Evolutionary conservation across 1,140 invertebrate genomes (phyloP).

Genomic region (Panagrolaimus sp.): DNA sequence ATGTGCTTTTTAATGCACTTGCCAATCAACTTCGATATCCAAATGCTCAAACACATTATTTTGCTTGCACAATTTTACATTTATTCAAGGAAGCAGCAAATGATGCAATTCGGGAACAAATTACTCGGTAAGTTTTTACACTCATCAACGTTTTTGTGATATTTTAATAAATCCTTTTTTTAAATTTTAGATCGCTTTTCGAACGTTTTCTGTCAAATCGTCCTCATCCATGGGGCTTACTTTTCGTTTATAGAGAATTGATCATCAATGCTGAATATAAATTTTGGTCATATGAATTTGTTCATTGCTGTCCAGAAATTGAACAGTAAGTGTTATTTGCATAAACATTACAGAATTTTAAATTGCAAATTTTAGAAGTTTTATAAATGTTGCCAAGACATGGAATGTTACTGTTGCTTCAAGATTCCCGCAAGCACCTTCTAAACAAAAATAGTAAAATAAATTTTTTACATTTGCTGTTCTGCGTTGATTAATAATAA

Average conservation of each 20-base stretch:
- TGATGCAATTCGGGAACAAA: constrained; percentile 82
- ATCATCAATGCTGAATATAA: constrained; percentile 96
- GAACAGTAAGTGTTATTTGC: constrained; percentile 33
- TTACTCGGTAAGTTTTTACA: constrained; percentile 62
- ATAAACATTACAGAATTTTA: not conserved
- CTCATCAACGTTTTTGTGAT: too few species aligned
- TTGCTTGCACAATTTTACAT: constrained; percentile 90
- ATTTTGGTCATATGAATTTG: constrained; percentile 98
- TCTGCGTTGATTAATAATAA: too few species aligned
- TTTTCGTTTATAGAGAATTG: constrained; percentile 97
- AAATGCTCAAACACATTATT: constrained; percentile 98
- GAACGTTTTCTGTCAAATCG: constrained; percentile 93
- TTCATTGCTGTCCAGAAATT: constrained; percentile 87
- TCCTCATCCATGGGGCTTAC: constrained; percentile 95
- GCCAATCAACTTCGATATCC: constrained; percentile 96
- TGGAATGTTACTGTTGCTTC: too few species aligned
- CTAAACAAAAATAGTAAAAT: too few species aligned
- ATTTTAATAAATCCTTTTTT: too few species aligned
- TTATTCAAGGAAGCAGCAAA: constrained; percentile 95
- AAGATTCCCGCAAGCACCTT: too few species aligned
- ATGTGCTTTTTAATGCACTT: constrained; percentile 93
- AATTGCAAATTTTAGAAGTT: too few species aligned
- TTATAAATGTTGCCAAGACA: too few species aligned
- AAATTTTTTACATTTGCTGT: too few species aligned
- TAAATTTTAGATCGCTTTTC: constrained; percentile 73